Base-by-base conservation (phyloP, 1,140 invertebrate species). In the Aradophagus sp. region DNA sequence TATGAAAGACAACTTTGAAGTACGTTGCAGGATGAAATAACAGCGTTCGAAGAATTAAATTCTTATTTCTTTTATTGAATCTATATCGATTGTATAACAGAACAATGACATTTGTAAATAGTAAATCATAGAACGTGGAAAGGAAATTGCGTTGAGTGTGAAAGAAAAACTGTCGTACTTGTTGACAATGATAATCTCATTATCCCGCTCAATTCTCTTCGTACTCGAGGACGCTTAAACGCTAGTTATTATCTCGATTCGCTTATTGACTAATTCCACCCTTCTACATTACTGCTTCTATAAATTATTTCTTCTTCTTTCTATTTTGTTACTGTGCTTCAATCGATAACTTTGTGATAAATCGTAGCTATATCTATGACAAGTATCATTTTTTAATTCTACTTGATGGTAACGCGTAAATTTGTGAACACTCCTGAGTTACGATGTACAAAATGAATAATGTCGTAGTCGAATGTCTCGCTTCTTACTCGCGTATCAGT, bases 201-300 rank as follows among this genome's bases (percentile, higher is more conserved):
- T 3, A 8, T 10, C 4, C 5, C 29, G 5, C n/a, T 11, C n/a
- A 8, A 5, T 31, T 31, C n/a, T 10, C n/a, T 31, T 63, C 42
- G 20, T 52, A 55, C 52, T 58, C 31, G 55, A 44, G 44, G 77
- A 81, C 62, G 66, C 82, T 85, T 85, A 85, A 61, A 13, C 73
- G 34, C 83, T 85, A 85, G 84, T 85, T 85, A 85, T 85, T 85
- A 85, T 85, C 83, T 81, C 65, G 48, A 83, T 82, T 77, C 75
- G 73, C 75, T 81, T 79, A 82, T 42, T 48, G 39, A 27, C 79
- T 81, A 81, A 56, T 17, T 55, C 75, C 11, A 32, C 35, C n/a
- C 31, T 20, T 13, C 15, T 12, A 20, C 26, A 42, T 16, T 23
- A 23, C 20, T 8, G 8, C 8, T 8, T 4, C 8, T 23, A 23